Conservation (phyloP, 2,113 vertebrate genomes). For the Camelus dromedarius region DNA sequence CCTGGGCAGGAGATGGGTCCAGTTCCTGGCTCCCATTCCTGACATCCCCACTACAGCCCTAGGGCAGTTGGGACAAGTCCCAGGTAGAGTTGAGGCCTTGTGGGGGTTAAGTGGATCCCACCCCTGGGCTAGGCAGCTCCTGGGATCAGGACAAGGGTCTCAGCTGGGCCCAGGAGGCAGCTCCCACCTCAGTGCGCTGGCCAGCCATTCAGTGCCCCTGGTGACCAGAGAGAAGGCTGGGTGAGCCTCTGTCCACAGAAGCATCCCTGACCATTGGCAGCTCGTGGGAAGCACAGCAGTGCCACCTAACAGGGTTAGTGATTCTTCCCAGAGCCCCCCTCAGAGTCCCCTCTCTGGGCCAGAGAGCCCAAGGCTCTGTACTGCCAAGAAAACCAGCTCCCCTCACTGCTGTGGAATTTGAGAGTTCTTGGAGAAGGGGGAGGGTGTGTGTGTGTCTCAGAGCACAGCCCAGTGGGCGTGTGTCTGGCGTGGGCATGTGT, state of each 20-base stretch:
- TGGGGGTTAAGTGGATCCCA: not conserved
- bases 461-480: conserved; percentile 44
- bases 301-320: not conserved
- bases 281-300: not conserved
- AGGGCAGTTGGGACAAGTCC: not conserved
- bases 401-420: conserved; percentile 83
- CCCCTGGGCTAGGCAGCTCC: not conserved
- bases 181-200: not conserved
- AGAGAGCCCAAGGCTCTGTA: conserved; percentile 43
- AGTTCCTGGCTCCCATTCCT: not conserved
- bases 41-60: not conserved
- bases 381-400: conserved; percentile 83
- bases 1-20: not conserved
- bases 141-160: not conserved
- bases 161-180: not conserved
- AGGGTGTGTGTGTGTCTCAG: not conserved
- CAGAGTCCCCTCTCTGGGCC: not conserved
- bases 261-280: not conserved
- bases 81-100: not conserved
- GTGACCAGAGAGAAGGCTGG: not conserved
- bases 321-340: not conserved
- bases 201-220: not conserved
- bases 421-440: conserved; percentile 62
- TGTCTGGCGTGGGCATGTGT: conserved; percentile 48
- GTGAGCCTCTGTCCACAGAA: not conserved